Evolutionary conservation across 2,797 vertebrate species (phyloP).

Genomic region (Spheniscus humboldti): DNA sequence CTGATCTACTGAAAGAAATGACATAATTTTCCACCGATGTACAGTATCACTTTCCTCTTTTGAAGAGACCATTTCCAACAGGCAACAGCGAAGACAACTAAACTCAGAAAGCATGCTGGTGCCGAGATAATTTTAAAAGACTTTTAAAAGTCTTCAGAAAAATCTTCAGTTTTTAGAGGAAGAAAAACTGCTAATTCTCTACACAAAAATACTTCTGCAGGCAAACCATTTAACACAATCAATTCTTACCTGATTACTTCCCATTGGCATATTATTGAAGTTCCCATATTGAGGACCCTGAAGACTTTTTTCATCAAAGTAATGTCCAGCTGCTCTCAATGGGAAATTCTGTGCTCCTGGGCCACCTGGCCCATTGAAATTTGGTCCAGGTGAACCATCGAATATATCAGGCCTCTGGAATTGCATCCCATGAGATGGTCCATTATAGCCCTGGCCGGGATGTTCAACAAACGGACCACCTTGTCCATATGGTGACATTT

Average conservation of each 20-base stretch:
- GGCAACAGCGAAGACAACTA: not conserved
- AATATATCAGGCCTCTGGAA: constrained; percentile 79
- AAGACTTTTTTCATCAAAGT: constrained; percentile 81
- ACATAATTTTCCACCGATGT: not conserved
- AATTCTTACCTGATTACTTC: constrained; percentile 83
- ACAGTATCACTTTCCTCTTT: not conserved
- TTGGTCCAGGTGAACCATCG: constrained; percentile 79
- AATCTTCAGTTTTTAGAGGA: not conserved
- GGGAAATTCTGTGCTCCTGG: constrained; percentile 76
- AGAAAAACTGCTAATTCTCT: not conserved
- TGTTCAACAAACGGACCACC: constrained; percentile 80
- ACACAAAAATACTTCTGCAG: not conserved
- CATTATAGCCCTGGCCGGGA: constrained; percentile 77
- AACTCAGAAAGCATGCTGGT: not conserved
- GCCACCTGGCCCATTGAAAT: constrained; percentile 81
- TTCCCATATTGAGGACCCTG: constrained; percentile 75
- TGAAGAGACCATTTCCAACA: not conserved
- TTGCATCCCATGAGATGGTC: constrained; percentile 76
- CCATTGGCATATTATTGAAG: constrained; percentile 73
- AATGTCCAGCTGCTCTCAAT: constrained; percentile 76
- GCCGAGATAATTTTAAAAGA: not conserved
- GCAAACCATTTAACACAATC: not conserved
- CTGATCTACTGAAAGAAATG: not conserved
- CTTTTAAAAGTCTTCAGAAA: not conserved
- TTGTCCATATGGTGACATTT: constrained; percentile 76